These are phyloP conservation scores for Sclerurus mexicanus DNA, from an alignment of 2,113 vertebrate genomes.

Conservation along the genomic window DNA sequence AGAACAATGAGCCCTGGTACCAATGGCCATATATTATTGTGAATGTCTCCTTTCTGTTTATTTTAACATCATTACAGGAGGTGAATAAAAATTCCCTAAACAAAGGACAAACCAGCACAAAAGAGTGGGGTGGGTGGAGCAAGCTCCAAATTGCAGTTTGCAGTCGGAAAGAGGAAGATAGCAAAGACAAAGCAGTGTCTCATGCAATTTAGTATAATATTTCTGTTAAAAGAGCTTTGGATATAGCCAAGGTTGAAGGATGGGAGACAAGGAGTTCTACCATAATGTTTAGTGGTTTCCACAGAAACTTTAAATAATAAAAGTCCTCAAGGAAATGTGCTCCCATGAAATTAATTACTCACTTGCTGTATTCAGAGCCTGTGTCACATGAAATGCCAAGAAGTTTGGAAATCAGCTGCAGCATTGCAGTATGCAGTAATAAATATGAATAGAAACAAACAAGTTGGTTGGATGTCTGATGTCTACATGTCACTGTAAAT, in stretches of 20 bases:
- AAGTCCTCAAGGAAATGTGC: not conserved
- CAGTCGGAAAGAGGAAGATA: not conserved
- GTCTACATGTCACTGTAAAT: not conserved
- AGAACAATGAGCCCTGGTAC: not conserved
- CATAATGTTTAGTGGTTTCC: not conserved
- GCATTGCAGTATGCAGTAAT: not conserved
- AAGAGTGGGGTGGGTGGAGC: accelerated
- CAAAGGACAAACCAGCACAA: not conserved
- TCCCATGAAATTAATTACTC: not conserved
- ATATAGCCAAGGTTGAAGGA: not conserved
- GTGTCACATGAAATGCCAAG: not conserved
- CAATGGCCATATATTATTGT: not conserved
- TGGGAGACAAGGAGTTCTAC: not conserved
- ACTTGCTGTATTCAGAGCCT: not conserved
- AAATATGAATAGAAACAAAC: not conserved
- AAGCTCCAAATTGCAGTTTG: not conserved
- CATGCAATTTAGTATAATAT: not conserved
- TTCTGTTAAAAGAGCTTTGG: not conserved
- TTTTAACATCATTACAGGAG: not conserved
- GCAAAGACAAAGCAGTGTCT: not conserved
- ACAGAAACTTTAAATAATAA: not conserved
- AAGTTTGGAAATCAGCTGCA: not conserved
- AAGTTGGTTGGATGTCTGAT: not conserved
- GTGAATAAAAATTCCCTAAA: not conserved
- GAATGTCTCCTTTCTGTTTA: not conserved